phyloP scores from a whole-genome alignment of 2,113 vertebrate genomes.

The Cyanistes caeruleus region DNA sequence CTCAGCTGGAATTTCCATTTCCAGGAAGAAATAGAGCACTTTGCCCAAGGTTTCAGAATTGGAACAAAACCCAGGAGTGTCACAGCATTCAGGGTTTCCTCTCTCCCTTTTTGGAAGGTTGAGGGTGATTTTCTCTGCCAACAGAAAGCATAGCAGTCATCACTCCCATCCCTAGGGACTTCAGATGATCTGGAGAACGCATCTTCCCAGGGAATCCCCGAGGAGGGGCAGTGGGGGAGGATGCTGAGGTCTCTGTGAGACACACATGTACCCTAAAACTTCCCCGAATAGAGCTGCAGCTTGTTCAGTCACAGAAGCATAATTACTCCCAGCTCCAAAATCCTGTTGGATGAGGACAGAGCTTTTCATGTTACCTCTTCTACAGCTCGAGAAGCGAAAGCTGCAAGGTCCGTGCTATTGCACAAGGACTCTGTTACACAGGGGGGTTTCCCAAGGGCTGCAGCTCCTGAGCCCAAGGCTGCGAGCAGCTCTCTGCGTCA shows the following conservation, averaged over 20 bases:
- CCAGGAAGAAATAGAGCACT: not conserved
- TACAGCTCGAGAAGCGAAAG: not conserved
- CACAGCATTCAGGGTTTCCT: not conserved
- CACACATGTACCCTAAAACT: not conserved
- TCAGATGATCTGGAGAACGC: not conserved
- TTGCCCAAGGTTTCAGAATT: not conserved
- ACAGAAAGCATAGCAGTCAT: not conserved
- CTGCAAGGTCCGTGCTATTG: rapidly evolving
- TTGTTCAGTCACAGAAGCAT: not conserved
- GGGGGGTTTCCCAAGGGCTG: not conserved
- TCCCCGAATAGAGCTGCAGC: not conserved
- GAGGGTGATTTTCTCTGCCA: not conserved
- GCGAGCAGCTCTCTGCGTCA: not conserved
- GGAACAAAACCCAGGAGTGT: not conserved
- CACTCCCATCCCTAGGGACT: not conserved
- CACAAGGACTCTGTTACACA: rapidly evolving
- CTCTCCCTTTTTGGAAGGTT: not conserved
- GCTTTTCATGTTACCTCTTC: not conserved
- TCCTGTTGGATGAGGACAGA: not conserved
- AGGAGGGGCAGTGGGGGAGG: not conserved
- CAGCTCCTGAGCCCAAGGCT: not conserved
- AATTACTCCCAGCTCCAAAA: not conserved
- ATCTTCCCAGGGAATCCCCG: rapidly evolving
- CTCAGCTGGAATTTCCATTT: not conserved
- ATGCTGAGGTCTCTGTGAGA: not conserved